Conservation (phyloP, 2,888 invertebrate genomes). For the Mactromeris polynyma region DNA sequence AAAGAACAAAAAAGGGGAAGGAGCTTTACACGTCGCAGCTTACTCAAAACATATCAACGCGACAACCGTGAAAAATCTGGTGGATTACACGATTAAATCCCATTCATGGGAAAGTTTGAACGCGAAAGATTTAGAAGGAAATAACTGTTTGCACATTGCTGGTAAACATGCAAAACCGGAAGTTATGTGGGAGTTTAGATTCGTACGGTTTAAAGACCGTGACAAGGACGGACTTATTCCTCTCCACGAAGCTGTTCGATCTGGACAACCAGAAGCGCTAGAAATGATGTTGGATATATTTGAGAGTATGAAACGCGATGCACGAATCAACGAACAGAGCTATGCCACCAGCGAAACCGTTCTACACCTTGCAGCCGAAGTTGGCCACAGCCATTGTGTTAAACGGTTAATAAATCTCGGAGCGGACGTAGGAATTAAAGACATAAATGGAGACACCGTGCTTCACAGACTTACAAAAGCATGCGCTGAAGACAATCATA, state of each 20-base stretch:
- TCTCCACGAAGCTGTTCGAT: slow-evolving; percentile 80
- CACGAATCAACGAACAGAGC: slow-evolving; percentile 80
- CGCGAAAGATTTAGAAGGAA: slow-evolving; percentile 80
- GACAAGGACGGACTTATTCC: slow-evolving; percentile 80
- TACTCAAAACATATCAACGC: slow-evolving; percentile 74
- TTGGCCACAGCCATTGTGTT: slow-evolving; percentile 70
- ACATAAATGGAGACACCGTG: slow-evolving; percentile 81
- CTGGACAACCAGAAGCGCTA: slow-evolving; percentile 77
- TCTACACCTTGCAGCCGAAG: slow-evolving; percentile 78
- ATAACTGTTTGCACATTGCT: slow-evolving; percentile 85
- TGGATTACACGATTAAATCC: slow-evolving; percentile 84
- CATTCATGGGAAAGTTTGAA: slow-evolving; percentile 85
- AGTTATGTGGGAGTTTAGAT: slow-evolving; percentile 81
- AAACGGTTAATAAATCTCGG: slow-evolving; percentile 69
- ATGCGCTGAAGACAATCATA: slow-evolving; percentile 65
- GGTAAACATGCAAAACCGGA: slow-evolving; percentile 81
- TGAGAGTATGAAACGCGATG: slow-evolving; percentile 80
- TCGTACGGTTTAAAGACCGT: slow-evolving; percentile 80
- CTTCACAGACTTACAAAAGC: slow-evolving; percentile 80
- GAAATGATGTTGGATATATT: slow-evolving; percentile 82
- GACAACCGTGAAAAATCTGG: slow-evolving; percentile 76
- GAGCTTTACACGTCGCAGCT: slow-evolving; percentile 83
- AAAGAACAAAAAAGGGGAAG: slow-evolving; percentile 81
- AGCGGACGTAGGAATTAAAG: slow-evolving; percentile 74
- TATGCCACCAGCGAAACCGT: slow-evolving; percentile 72